Conservation (phyloP, 2,888 invertebrate species). For the Polyommatus icarus region DNA sequence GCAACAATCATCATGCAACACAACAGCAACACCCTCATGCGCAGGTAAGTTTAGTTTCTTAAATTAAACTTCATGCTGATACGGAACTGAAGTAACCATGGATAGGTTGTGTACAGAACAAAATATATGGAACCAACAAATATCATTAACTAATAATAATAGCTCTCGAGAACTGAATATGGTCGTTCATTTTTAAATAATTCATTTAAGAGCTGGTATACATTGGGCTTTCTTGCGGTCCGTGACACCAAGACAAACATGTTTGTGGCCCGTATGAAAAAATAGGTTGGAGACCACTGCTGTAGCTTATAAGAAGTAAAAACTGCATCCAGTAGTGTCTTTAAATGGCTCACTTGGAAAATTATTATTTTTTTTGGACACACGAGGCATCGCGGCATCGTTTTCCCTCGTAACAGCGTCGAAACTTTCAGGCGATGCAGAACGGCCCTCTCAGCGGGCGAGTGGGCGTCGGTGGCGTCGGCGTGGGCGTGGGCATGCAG, state of each 20-base stretch:
- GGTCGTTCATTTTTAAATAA: too few relatives aligned
- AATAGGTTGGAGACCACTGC: too few relatives aligned
- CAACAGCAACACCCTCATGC: conserved; percentile 73
- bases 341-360: too few relatives aligned
- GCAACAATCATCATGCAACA: conserved; percentile 73
- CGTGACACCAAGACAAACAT: too few relatives aligned
- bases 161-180: too few relatives aligned
- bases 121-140: too few relatives aligned
- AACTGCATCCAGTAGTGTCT: neutral
- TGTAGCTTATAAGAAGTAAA: neutral
- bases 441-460: conserved; percentile 88
- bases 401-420: neutral
- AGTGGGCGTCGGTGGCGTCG: conserved; percentile 59
- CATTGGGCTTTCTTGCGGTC: too few relatives aligned
- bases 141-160: too few relatives aligned
- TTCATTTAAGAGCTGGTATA: too few relatives aligned
- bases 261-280: too few relatives aligned
- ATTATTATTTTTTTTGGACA: neutral
- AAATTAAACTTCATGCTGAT: neutral
- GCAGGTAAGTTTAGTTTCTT: conserved; percentile 55
- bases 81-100: neutral
- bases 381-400: neutral
- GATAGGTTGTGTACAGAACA: neutral
- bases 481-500: conserved; percentile 57
- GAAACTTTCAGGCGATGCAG: conserved; percentile 81